Evolutionary conservation across 2,797 vertebrate genomes (phyloP).

Genomic region (Rhinogobio ventralis): DNA sequence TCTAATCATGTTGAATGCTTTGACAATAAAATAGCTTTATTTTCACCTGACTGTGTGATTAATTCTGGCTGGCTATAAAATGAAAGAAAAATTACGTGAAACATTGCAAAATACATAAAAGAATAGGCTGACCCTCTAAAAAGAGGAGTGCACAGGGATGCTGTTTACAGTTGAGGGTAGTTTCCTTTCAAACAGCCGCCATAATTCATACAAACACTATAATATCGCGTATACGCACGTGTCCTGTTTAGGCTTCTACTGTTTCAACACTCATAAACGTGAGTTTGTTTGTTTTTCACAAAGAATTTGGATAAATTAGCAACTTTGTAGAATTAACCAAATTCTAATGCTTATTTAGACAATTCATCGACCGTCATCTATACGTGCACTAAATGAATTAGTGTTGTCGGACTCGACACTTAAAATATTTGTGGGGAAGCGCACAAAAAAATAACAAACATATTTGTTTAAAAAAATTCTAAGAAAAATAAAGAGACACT

Average conservation of each 20-base stretch:
- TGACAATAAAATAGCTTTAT: slow-evolving; percentile 99
- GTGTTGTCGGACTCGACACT: not conserved
- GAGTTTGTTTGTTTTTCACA: not conserved
- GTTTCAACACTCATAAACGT: not conserved
- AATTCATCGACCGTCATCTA: not conserved
- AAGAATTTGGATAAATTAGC: not conserved
- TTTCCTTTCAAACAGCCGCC: not conserved
- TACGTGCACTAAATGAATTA: not conserved
- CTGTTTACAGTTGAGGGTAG: not conserved
- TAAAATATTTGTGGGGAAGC: not conserved
- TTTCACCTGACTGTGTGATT: slow-evolving; percentile 86
- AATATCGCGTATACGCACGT: not conserved
- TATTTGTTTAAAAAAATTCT: not conserved
- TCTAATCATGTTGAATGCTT: slow-evolving; percentile 98
- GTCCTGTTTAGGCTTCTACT: not conserved
- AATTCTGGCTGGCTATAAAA: slow-evolving; percentile 40
- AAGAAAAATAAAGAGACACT: not conserved
- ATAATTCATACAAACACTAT: not conserved
- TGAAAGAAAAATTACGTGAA: not conserved
- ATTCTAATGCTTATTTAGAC: not conserved
- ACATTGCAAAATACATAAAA: not conserved
- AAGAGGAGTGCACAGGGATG: not conserved
- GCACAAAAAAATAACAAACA: not conserved
- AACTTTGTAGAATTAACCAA: not conserved
- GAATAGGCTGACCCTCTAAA: not conserved